Evolutionary conservation across 1,140 invertebrate species (phyloP).

Genomic region (Zophobas morio): DNA sequence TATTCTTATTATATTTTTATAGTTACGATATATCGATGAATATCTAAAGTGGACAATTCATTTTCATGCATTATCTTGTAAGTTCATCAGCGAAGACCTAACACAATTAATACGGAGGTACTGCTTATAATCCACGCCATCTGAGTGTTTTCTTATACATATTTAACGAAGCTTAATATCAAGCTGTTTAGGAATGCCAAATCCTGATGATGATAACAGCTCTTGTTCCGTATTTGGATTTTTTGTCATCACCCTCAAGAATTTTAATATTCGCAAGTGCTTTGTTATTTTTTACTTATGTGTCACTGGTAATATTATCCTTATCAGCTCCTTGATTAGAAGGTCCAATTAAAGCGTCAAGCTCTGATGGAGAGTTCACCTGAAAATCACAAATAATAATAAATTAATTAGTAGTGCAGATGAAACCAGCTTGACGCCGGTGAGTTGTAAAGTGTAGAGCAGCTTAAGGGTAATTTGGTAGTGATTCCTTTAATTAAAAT

Average conservation of each 20-base stretch:
- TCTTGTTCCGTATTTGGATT: not conserved
- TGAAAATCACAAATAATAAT: slow-evolving; percentile 50
- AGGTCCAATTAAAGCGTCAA: slow-evolving; percentile 61
- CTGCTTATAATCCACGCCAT: slow-evolving; percentile 28
- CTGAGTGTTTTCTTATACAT: slow-evolving; percentile 31
- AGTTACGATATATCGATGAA: slow-evolving; percentile 18
- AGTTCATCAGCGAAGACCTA: slow-evolving; percentile 8
- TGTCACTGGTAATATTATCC: slow-evolving; percentile 51
- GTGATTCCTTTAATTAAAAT: slow-evolving; percentile 2
- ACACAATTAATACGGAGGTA: slow-evolving; percentile 29
- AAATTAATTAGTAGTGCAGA: no score
- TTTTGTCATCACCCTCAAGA: slow-evolving; percentile 20
- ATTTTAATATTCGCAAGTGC: not conserved
- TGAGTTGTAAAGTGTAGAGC: not conserved
- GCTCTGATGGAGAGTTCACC: slow-evolving; percentile 63
- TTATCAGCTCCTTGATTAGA: slow-evolving; percentile 53
- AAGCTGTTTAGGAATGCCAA: slow-evolving; percentile 21
- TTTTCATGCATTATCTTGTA: slow-evolving; percentile 14
- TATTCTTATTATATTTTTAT: no score
- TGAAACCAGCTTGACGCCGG: not conserved
- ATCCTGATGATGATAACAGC: slow-evolving; percentile 31
- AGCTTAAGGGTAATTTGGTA: slow-evolving; percentile 26
- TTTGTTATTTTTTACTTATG: slow-evolving; percentile 40
- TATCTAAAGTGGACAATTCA: slow-evolving; percentile 10
- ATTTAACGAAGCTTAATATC: slow-evolving; percentile 43